Percentiles rank a stretch among this genome's conserved stretches.
phyloP scores from a whole-genome alignment of 2,888 invertebrate genomes.

The Aporophyla nigra region DNA sequence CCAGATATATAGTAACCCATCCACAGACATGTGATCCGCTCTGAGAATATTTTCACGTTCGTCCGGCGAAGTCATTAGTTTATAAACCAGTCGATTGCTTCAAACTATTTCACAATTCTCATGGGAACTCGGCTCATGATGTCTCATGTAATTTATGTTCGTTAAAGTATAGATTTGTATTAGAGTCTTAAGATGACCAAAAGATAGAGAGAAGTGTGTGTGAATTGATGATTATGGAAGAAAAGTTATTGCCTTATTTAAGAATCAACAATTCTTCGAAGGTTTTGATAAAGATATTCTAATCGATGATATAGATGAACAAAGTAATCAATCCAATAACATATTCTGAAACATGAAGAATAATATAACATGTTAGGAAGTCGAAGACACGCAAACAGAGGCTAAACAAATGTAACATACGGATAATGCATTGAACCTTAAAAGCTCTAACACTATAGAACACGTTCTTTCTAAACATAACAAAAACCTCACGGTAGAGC shows the following conservation, averaged over 20 bases:
- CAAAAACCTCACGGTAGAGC: conserved; percentile 17
- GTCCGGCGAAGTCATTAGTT: conserved; percentile 51
- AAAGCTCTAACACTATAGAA: conserved; percentile 17
- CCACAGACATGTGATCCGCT: conserved; percentile 19
- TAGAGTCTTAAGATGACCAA: background rate
- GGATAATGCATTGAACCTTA: background rate
- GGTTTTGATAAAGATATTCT: background rate
- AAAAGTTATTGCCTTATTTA: background rate
- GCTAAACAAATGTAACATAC: background rate
- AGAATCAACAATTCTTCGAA: background rate
- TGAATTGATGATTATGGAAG: background rate
- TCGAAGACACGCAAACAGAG: background rate
- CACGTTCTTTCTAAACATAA: conserved; percentile 26
- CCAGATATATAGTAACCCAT: conserved; percentile 7
- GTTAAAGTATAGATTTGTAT: conserved; percentile 26
- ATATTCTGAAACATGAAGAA: background rate
- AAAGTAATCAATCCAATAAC: background rate
- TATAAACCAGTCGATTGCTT: conserved; percentile 55
- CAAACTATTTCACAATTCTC: conserved; percentile 54
- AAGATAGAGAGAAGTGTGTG: background rate
- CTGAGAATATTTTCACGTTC: conserved; percentile 57
- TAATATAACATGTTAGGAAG: no score
- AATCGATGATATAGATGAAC: background rate
- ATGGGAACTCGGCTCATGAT: conserved; percentile 53
- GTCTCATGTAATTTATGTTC: conserved; percentile 53